These are phyloP conservation scores for Pemphredon lugubris DNA, from an alignment of 2,888 invertebrate species.

Conservation along the genomic window DNA sequence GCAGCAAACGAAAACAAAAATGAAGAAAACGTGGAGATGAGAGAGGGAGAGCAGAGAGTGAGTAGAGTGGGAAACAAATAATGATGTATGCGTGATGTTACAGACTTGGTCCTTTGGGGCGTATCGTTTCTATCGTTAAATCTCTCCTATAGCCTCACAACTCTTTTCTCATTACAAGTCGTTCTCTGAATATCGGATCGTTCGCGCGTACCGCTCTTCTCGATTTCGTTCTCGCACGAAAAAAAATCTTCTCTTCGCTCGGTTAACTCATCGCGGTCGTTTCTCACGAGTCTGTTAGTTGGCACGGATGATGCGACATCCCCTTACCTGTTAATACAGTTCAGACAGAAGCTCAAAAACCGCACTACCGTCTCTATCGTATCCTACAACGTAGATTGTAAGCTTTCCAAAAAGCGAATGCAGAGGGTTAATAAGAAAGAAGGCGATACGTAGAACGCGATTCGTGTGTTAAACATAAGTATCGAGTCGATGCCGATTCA, in stretches of 20 bases:
- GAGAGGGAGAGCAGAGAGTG: conserved; percentile 6
- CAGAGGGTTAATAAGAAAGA: conserved; percentile 33
- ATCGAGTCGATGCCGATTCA: conserved; percentile 9
- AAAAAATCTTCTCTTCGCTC: too few species aligned
- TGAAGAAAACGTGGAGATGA: neutral
- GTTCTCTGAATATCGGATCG: too few species aligned
- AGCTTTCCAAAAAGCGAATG: conserved; percentile 41
- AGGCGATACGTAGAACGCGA: too few species aligned
- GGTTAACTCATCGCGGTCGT: too few species aligned
- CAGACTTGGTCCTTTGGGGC: neutral
- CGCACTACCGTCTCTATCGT: conserved; percentile 37
- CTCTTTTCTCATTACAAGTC: too few species aligned
- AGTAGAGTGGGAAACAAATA: neutral
- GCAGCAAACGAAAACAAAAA: conserved; percentile 16
- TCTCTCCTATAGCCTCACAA: conserved; percentile 16
- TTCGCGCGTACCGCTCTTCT: too few species aligned
- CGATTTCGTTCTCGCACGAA: too few species aligned
- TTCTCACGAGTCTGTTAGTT: too few species aligned
- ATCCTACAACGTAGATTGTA: conserved; percentile 37
- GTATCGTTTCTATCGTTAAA: conserved; percentile 1
- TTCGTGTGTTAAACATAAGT: too few species aligned
- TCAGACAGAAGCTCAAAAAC: conserved; percentile 27
- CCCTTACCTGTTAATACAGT: conserved; percentile 29
- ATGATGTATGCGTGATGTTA: conserved; percentile 8
- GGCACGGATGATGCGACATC: too few species aligned